Conservation (phyloP, 2,113 vertebrate genomes). For the Trematomus loennbergii region DNA sequence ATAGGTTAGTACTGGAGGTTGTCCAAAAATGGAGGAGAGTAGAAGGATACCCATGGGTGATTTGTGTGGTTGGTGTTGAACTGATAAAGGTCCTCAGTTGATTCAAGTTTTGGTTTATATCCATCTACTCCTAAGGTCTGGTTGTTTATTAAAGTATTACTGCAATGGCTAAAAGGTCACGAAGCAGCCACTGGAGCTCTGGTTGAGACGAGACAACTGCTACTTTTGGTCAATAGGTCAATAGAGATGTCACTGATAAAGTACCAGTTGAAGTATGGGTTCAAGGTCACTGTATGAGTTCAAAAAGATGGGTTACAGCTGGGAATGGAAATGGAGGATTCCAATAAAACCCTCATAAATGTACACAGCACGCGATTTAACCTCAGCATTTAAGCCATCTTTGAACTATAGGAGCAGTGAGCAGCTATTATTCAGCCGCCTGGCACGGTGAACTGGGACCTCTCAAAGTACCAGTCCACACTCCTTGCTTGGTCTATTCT, state of each 20-base stretch:
- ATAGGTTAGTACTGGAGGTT: conserved; percentile 5
- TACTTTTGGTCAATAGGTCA: conserved; percentile 21
- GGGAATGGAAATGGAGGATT: background rate
- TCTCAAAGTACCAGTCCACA: no score
- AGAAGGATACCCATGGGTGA: conserved; percentile 20
- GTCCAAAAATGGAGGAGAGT: background rate
- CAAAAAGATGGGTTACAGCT: conserved; percentile 18
- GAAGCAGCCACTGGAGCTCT: conserved; percentile 2
- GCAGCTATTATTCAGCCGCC: no score
- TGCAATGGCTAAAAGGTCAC: conserved; percentile 20
- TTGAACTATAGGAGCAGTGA: no score
- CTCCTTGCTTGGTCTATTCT: no score
- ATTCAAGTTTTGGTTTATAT: conserved; percentile 14
- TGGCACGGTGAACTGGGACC: no score
- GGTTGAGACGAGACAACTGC: background rate
- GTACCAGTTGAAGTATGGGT: background rate
- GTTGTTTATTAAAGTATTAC: conserved; percentile 32
- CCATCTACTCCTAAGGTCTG: conserved; percentile 18
- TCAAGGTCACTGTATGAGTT: background rate
- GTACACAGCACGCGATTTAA: no score
- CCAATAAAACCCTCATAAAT: no score
- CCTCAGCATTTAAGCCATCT: no score
- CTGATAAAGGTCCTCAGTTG: background rate
- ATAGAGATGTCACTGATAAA: conserved; percentile 12
- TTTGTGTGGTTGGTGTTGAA: background rate